Percentiles rank a stretch among this genome's conserved stretches.
These are phyloP conservation scores for Acanthoscelides obtectus DNA, from an alignment of 2,888 invertebrate species.

Conservation along the genomic window DNA sequence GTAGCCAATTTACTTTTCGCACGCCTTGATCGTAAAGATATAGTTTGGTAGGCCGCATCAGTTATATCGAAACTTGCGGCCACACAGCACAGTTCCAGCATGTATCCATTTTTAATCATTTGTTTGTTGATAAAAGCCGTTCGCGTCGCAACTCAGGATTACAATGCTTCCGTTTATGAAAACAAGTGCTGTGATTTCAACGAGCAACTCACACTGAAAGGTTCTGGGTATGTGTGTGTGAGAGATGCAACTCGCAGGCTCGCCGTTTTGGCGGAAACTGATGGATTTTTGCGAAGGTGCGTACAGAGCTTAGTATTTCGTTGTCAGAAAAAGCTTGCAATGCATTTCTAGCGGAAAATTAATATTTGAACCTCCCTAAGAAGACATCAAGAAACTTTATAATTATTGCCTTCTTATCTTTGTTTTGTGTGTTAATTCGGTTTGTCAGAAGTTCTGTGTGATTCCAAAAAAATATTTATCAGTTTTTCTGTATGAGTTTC, in stretches of 20 bases:
- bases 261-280: conserved; percentile 8
- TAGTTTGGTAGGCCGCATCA: not conserved
- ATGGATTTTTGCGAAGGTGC: conserved; percentile 13
- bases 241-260: not conserved
- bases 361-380: too few relatives aligned
- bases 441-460: too few relatives aligned
- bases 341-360: too few relatives aligned
- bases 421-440: too few relatives aligned
- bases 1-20: not conserved
- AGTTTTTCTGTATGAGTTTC: too few relatives aligned
- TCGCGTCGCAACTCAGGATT: not conserved
- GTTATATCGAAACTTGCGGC: not conserved
- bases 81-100: not conserved
- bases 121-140: not conserved
- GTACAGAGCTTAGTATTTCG: too few relatives aligned
- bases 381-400: too few relatives aligned
- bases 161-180: not conserved
- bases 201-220: not conserved
- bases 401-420: too few relatives aligned
- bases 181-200: not conserved
- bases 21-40: not conserved
- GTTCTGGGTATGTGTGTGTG: not conserved
- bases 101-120: not conserved
- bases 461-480: too few relatives aligned
- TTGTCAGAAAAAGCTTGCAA: too few relatives aligned